Percentiles rank a stretch among this genome's conserved stretches.
Evolutionary conservation across 2,113 vertebrate genomes (phyloP).

Genomic region (Pollimyrus isidori): DNA sequence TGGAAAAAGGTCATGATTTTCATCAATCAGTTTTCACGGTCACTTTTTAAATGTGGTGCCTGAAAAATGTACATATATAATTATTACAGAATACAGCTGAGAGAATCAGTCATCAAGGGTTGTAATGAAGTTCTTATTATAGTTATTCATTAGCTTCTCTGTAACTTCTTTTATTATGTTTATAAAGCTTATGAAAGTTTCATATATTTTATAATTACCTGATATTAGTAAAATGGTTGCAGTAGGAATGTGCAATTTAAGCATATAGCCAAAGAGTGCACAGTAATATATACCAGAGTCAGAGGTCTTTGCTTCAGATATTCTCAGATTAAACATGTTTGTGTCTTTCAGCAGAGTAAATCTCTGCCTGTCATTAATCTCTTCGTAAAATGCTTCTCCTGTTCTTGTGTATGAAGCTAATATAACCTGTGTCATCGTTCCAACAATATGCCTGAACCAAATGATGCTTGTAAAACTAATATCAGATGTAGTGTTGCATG

Average conservation of each 20-base stretch:
- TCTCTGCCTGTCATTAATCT: background rate
- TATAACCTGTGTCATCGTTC: background rate
- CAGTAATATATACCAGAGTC: constrained; percentile 1
- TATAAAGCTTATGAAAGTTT: background rate
- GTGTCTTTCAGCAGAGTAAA: background rate
- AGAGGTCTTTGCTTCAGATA: background rate
- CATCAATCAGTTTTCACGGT: background rate
- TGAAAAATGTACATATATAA: no score
- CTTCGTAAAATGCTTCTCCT: background rate
- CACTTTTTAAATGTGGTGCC: no score
- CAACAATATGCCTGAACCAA: background rate
- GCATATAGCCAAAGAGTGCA: background rate
- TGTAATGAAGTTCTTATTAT: no score
- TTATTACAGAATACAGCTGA: no score
- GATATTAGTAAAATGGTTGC: background rate
- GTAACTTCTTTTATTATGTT: background rate
- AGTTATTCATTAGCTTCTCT: background rate
- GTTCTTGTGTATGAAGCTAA: background rate
- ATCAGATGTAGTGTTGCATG: background rate
- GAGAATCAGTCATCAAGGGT: no score
- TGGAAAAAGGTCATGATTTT: background rate
- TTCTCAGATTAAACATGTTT: background rate
- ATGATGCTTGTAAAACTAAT: background rate
- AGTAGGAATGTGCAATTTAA: background rate
- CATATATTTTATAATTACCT: background rate